Percentiles rank a stretch among this genome's conserved stretches.
Evolutionary conservation across 2,113 vertebrate genomes (phyloP).

Genomic region (Corvus hawaiiensis): DNA sequence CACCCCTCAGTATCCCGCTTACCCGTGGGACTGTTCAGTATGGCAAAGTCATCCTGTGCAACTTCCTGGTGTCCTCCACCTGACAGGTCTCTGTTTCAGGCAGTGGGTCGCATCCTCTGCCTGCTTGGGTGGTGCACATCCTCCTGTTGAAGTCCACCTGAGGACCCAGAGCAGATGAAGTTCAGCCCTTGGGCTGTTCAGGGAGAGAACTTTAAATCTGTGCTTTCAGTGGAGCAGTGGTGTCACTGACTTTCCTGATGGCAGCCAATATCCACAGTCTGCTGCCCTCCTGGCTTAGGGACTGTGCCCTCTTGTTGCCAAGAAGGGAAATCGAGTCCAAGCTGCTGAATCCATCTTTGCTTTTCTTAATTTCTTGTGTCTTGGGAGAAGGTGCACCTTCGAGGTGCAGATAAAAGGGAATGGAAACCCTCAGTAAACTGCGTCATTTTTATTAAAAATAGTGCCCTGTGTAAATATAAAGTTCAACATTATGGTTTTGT

Average conservation of each 20-base stretch:
- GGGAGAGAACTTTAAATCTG: not conserved
- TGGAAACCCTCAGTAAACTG: not conserved
- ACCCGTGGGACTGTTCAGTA: fast-evolving
- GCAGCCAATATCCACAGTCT: not conserved
- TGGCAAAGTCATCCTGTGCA: not conserved
- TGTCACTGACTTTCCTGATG: not conserved
- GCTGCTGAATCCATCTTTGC: not conserved
- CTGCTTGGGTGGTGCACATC: fast-evolving
- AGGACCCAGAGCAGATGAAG: not conserved
- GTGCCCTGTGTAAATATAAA: slow-evolving; percentile 3
- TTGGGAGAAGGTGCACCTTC: not conserved
- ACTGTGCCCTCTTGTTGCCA: not conserved
- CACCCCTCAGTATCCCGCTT: fast-evolving
- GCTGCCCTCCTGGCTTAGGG: not conserved
- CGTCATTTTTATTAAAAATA: not conserved
- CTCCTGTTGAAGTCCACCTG: not conserved
- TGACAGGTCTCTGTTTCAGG: not conserved
- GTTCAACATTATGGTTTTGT: slow-evolving; percentile 32
- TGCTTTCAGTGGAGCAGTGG: not conserved
- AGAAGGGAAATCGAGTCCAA: not conserved
- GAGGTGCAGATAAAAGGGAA: not conserved
- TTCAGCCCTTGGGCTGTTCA: not conserved
- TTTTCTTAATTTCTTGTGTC: not conserved
- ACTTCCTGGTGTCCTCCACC: not conserved
- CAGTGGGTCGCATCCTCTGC: not conserved